Base-by-base conservation (phyloP, 2,113 vertebrate species). In the Nanorana parkeri region DNA sequence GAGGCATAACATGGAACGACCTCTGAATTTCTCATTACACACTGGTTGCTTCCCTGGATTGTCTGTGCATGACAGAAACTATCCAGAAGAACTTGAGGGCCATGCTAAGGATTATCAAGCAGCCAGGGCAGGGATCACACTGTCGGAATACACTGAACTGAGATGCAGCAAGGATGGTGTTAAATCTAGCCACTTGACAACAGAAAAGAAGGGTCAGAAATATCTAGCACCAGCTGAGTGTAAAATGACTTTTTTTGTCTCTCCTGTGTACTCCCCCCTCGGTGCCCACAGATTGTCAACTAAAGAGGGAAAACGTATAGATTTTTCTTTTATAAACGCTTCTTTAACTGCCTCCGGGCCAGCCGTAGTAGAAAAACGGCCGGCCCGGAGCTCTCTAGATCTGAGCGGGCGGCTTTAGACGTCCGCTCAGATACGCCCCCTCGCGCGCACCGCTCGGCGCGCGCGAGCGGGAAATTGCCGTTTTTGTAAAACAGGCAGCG, bases 21-120 rank as follows among this genome's bases (percentile, higher is more conserved):
- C 60, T 51, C 17, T 61, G 66, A 52, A 69, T 80, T 80, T 80
- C 78, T 80, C 52, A 80, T 80, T 80, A 80, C 67, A 80, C 78
- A 80, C 66, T 69, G 66, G 21, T 26, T 71, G 78, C 52, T 58
- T 28, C 47, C n/a, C 21, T 61, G 66, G 55, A 61, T 15, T 16
- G 63, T 41, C 19, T 61, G 23, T 15, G 52, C 54, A 24, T 58
- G 78, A 13, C 29, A 68, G 21, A n/a, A 20, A 3, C 29, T 16
- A 61, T 23, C 47, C 26, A 55, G 63, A 20, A 51, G 47, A 19
- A 51, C 19, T 19, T 28, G 64, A 75, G 16, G 23, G 13, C 21
- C 7, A 15, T 32, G 4, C 55, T 41, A n/a, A 47, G 2, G 17
- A 58, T 60, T 74, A 32, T 20, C 58, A 19, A 15, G 15, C 52